Conservation (phyloP, 2,797 vertebrate species). For the Trachurus trachurus region DNA sequence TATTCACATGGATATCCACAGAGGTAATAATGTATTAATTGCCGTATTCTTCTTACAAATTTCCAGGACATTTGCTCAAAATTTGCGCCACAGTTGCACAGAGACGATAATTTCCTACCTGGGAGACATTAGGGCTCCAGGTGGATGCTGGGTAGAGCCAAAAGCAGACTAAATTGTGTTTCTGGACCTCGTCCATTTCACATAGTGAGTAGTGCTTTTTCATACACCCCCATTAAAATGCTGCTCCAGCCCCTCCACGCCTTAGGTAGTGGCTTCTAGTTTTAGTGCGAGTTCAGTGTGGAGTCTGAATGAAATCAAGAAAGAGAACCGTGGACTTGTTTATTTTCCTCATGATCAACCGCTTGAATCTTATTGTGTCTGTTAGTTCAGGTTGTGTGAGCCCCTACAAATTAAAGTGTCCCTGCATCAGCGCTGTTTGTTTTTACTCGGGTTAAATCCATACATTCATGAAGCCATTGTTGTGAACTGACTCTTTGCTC, state of each 20-base stretch:
- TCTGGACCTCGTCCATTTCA: neutral
- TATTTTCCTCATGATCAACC: slow-evolving; percentile 8
- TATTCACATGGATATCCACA: neutral
- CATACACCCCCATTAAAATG: neutral
- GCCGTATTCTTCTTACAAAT: neutral
- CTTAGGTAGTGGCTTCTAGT: neutral
- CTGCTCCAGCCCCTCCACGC: neutral
- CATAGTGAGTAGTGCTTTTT: neutral
- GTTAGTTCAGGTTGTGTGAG: slow-evolving; percentile 2
- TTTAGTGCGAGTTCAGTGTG: neutral
- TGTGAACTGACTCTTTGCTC: slow-evolving; percentile 46
- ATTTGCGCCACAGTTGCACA: neutral
- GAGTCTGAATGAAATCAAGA: neutral
- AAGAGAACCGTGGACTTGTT: neutral
- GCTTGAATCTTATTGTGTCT: neutral
- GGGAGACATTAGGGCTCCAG: neutral
- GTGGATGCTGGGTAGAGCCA: neutral
- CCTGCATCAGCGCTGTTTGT: neutral
- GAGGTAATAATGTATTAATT: neutral
- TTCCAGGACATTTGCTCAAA: neutral
- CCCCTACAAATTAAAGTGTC: neutral
- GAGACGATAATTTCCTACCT: neutral
- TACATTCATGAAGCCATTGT: neutral
- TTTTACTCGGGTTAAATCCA: neutral
- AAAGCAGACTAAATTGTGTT: neutral